Percentiles rank a stretch among this genome's conserved stretches.
These are phyloP conservation scores for Caenorhabditis remanei DNA, from an alignment of 1,140 invertebrate genomes.

Conservation along the genomic window DNA sequence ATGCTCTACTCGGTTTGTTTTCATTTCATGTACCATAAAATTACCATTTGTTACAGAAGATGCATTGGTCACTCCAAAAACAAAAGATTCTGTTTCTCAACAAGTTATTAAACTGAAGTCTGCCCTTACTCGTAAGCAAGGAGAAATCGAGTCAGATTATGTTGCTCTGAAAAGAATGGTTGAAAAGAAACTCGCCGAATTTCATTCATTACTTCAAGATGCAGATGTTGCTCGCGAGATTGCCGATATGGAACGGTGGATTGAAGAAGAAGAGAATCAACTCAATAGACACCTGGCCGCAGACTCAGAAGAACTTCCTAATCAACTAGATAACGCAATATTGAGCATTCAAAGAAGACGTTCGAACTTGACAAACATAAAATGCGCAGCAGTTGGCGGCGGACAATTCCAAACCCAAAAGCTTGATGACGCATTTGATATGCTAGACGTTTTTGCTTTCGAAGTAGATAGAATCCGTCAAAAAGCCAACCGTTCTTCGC, in stretches of 20 bases:
- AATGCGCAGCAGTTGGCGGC: background rate
- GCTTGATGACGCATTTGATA: conserved; percentile 28
- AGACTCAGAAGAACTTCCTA: conserved; percentile 8
- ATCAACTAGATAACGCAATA: background rate
- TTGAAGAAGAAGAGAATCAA: background rate
- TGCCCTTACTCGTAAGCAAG: conserved; percentile 12
- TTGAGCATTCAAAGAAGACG: conserved; percentile 29
- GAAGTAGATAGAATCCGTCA: conserved; percentile 3
- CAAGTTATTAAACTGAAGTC: conserved; percentile 27
- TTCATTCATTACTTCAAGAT: background rate
- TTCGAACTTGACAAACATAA: background rate
- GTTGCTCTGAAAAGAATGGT: background rate
- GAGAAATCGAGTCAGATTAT: conserved; percentile 39
- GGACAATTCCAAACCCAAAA: conserved; percentile 4
- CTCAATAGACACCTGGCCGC: background rate
- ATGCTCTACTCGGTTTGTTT: conserved; percentile 18
- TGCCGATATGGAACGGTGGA: conserved; percentile 30
- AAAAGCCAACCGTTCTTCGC: background rate
- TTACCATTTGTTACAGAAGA: background rate
- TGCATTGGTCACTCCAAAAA: conserved; percentile 19
- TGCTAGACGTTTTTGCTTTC: conserved; percentile 33
- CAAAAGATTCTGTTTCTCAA: background rate
- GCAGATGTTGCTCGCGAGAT: background rate
- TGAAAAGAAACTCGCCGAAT: background rate
- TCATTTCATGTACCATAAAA: too few species aligned